Evolutionary conservation across 2,113 vertebrate genomes (phyloP).

Genomic region (Salvator merianae): DNA sequence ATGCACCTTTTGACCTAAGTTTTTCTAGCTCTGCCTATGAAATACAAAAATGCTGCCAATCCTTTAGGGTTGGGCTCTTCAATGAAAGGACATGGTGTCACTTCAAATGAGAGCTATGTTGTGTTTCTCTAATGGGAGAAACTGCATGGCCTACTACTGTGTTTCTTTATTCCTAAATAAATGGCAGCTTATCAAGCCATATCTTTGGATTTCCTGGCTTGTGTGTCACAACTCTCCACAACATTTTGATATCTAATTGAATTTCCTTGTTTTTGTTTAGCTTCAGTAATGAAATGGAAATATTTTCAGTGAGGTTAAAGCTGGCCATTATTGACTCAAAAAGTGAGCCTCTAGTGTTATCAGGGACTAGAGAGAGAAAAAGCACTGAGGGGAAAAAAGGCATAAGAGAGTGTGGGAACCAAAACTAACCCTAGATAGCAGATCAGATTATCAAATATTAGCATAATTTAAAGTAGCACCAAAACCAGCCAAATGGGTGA

Average conservation of each 20-base stretch:
- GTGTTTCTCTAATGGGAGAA: slow-evolving; percentile 30
- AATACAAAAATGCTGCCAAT: neutral
- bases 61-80: neutral
- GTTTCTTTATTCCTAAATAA: neutral
- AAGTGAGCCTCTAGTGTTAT: slow-evolving; percentile 62
- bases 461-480: slow-evolving; percentile 30
- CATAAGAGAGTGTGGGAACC: slow-evolving; percentile 64
- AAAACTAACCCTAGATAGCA: slow-evolving; percentile 45
- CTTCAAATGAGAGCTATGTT: neutral
- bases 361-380: slow-evolving; percentile 55
- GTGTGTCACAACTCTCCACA: slow-evolving; percentile 60
- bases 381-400: slow-evolving; percentile 47
- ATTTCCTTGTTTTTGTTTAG: slow-evolving; percentile 73
- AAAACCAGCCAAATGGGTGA: neutral
- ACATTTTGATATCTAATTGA: slow-evolving; percentile 62
- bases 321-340: slow-evolving; percentile 59
- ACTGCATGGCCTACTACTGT: neutral
- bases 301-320: slow-evolving; percentile 62
- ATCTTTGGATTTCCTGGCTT: slow-evolving; percentile 67
- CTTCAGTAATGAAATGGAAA: slow-evolving; percentile 70
- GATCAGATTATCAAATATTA: slow-evolving; percentile 32
- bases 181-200: slow-evolving; percentile 59
- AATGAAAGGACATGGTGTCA: neutral
- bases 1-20: neutral
- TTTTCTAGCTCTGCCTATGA: neutral